Percentiles rank a stretch among this genome's conserved stretches.
These are phyloP conservation scores for Mythimna impura DNA, from an alignment of 2,888 invertebrate genomes.

Conservation along the genomic window DNA sequence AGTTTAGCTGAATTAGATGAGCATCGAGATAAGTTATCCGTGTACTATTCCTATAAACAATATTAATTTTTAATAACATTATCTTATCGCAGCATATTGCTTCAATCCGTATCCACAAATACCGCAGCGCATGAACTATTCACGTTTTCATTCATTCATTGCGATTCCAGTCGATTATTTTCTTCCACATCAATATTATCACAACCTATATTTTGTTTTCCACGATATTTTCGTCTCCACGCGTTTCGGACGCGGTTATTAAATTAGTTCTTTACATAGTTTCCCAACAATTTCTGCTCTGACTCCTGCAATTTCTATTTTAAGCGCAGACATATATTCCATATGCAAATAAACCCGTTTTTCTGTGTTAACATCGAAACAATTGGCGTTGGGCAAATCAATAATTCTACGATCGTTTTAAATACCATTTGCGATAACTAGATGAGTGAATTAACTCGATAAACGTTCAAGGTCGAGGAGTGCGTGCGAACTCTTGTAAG, in stretches of 20 bases:
- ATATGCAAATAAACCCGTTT: constrained; percentile 66
- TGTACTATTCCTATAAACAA: constrained; percentile 27
- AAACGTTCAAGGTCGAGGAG: constrained; percentile 68
- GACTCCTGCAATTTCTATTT: constrained; percentile 58
- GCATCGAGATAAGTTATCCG: constrained; percentile 27
- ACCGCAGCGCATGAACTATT: constrained; percentile 30
- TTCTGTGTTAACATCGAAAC: constrained; percentile 51
- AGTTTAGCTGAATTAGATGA: constrained; percentile 6
- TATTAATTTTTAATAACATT: constrained; percentile 47
- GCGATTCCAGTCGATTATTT: constrained; percentile 29
- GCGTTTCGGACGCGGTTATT: constrained; percentile 32
- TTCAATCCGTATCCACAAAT: constrained; percentile 43
- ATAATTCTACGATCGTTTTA: constrained; percentile 45
- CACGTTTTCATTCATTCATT: constrained; percentile 47
- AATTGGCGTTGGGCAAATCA: constrained; percentile 51
- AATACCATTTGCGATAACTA: constrained; percentile 39
- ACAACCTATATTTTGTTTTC: constrained; percentile 43
- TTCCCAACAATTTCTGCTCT: constrained; percentile 67
- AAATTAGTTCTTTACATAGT: constrained; percentile 54
- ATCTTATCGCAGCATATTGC: constrained; percentile 45
- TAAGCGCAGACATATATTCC: constrained; percentile 54
- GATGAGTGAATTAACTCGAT: constrained; percentile 60
- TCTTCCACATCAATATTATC: constrained; percentile 40
- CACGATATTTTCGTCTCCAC: constrained; percentile 34
- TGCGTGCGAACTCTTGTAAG: constrained; percentile 73